Conservation (phyloP, 2,888 invertebrate genomes). For the Ectemnius continuus region DNA sequence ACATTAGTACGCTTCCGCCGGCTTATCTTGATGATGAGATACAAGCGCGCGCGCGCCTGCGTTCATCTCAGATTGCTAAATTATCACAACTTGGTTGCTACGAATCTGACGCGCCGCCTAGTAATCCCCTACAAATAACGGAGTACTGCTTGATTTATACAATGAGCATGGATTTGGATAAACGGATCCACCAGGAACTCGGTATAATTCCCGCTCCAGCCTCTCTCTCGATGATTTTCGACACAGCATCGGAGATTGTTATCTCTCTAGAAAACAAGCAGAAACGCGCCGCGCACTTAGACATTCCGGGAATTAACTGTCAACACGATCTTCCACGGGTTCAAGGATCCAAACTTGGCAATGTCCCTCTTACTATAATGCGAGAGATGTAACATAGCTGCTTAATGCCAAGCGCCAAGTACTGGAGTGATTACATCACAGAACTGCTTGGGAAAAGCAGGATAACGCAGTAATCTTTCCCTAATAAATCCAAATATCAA, state of each 20-base stretch:
- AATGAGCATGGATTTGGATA: not conserved
- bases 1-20: not conserved
- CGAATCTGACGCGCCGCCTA: not conserved
- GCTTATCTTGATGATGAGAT: conserved; percentile 18
- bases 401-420: no score
- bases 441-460: no score
- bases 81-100: not conserved
- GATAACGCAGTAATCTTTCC: no score
- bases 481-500: no score
- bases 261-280: not conserved
- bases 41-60: not conserved
- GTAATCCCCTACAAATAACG: not conserved
- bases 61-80: not conserved
- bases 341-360: no score
- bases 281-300: not conserved
- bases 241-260: not conserved
- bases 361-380: no score
- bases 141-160: conserved; percentile 2
- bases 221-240: not conserved
- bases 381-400: no score
- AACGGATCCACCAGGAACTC: not conserved
- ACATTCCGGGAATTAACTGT: no score
- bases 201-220: not conserved
- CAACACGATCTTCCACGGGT: no score
- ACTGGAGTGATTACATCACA: no score